Evolutionary conservation across 2,113 vertebrate species (phyloP).

Genomic region (Ctenodactylus gundi): DNA sequence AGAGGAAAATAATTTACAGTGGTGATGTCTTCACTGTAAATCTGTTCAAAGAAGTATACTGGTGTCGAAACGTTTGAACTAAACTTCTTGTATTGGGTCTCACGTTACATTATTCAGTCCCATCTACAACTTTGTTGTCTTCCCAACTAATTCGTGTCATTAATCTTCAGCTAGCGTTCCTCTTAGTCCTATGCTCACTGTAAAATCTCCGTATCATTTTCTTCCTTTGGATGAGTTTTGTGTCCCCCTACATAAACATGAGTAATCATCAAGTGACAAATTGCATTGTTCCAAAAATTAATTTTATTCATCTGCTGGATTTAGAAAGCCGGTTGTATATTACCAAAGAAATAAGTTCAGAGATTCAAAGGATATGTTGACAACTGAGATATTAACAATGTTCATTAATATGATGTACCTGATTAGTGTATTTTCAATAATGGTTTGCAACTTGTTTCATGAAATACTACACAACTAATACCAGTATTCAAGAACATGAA

Average conservation of each 20-base stretch:
- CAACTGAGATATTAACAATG: neutral
- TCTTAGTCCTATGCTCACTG: neutral
- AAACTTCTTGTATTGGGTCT: neutral
- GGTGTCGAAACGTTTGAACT: neutral
- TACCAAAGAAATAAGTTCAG: neutral
- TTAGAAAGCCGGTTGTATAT: neutral
- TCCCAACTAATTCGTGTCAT: neutral
- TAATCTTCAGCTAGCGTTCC: neutral
- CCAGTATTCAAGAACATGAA: too few relatives aligned
- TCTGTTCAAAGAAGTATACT: neutral
- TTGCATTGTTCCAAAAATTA: neutral
- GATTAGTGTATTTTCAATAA: too few relatives aligned
- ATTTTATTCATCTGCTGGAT: neutral
- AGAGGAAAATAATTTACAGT: neutral
- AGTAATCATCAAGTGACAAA: neutral
- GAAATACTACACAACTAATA: too few relatives aligned
- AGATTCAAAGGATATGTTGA: neutral
- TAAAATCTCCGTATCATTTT: neutral
- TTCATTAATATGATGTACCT: too few relatives aligned
- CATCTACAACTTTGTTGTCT: neutral
- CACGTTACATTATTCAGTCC: neutral
- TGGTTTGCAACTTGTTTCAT: neutral
- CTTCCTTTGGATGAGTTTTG: neutral
- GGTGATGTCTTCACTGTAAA: neutral
- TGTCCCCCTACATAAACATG: neutral